A percentile compares a stretch with the other conserved stretches of the same genome.
Evolutionary conservation across 2,797 vertebrate genomes (phyloP).

Genomic region (Balearica regulorum): DNA sequence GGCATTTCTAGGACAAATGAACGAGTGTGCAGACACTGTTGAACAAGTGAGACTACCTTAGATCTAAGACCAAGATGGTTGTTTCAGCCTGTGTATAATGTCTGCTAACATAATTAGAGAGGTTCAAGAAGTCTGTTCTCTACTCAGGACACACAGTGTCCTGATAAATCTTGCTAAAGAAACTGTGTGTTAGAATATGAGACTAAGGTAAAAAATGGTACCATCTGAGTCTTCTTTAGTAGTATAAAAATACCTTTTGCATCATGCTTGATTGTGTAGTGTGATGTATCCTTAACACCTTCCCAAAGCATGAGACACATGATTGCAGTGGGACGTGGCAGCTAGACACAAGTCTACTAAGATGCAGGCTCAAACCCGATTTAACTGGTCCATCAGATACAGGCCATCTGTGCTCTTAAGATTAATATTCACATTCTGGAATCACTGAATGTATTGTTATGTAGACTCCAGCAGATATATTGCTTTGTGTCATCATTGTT

Average conservation of each 20-base stretch:
- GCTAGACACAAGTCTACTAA: neutral
- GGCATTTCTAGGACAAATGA: neutral
- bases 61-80: neutral
- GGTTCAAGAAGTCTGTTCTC: neutral
- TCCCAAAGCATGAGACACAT: neutral
- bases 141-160: neutral
- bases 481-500: neutral
- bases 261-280: neutral
- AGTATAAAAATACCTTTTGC: neutral
- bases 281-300: neutral
- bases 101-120: neutral
- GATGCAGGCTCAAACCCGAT: neutral
- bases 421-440: neutral
- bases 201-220: neutral
- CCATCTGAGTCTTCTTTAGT: neutral
- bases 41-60: neutral
- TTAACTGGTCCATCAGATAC: neutral
- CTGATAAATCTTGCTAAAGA: neutral
- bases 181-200: neutral
- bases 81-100: neutral
- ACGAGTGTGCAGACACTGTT: neutral
- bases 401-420: neutral
- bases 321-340: neutral
- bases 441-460: neutral
- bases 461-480: neutral